A percentile compares a stretch with the other conserved stretches of the same genome.
These are phyloP conservation scores for Clytia hemisphaerica DNA, from an alignment of 30 jellyfish, hydroid and myxozoan genomes.

Conservation along the genomic window DNA sequence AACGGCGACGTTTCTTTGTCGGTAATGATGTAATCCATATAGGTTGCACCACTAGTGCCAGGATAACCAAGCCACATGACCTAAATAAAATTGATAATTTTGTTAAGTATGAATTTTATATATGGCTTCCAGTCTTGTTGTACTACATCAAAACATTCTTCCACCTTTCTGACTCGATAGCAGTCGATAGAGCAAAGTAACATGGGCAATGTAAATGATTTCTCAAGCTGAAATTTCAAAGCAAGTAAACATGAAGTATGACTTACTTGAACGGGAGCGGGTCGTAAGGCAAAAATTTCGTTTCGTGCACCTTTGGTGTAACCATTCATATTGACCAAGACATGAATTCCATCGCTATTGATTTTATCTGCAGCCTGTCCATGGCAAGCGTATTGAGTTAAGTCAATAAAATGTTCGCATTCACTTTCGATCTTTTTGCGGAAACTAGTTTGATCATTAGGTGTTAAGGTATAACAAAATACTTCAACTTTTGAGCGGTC, in stretches of 20 bases:
- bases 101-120: too few species aligned
- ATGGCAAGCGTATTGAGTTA: constrained; percentile 86
- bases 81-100: too few species aligned
- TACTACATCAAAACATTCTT: too few species aligned
- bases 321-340: constrained; percentile 96
- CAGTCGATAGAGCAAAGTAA: too few species aligned
- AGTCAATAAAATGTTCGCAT: constrained; percentile 92
- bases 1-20: constrained; percentile 93
- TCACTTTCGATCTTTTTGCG: constrained; percentile 89
- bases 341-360: constrained; percentile 95
- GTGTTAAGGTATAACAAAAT: constrained; percentile 86
- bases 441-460: constrained; percentile 93
- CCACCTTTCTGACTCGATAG: too few species aligned
- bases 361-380: constrained; percentile 98
- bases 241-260: too few species aligned
- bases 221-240: too few species aligned
- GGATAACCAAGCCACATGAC: constrained; percentile 99
- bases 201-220: too few species aligned
- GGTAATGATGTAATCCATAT: constrained; percentile 96
- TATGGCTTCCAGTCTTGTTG: too few species aligned
- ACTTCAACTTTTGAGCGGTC: constrained; percentile 87
- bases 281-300: constrained; percentile 92
- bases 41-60: constrained; percentile 99
- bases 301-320: constrained; percentile 99
- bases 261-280: constrained; percentile 97